Percentiles rank a stretch among this genome's conserved stretches.
Evolutionary conservation across 2,888 invertebrate genomes (phyloP).

Genomic region (Ormyrus nitidulus): DNA sequence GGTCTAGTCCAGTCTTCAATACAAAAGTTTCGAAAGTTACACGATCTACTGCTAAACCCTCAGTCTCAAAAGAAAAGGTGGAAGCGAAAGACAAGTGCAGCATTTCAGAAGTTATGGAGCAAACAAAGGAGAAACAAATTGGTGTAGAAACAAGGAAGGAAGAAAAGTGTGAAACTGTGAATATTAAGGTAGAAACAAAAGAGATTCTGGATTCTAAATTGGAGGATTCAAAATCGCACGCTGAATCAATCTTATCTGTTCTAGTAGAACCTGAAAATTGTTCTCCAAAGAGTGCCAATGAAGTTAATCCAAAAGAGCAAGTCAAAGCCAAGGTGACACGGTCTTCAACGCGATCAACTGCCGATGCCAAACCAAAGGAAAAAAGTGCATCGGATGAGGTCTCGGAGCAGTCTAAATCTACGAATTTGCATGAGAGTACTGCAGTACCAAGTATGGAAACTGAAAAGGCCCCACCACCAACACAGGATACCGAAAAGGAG

Average conservation of each 20-base stretch:
- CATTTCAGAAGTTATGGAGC: neutral
- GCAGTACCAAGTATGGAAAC: neutral
- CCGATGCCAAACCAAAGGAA: conserved; percentile 19
- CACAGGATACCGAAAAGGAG: neutral
- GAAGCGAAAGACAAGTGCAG: too few species aligned
- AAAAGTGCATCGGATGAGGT: neutral
- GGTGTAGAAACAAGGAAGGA: conserved; percentile 4
- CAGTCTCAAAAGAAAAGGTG: too few species aligned
- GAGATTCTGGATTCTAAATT: neutral
- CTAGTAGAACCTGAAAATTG: neutral
- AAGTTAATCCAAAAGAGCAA: conserved; percentile 13
- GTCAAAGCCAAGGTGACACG: conserved; percentile 33
- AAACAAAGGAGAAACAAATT: conserved; percentile 6
- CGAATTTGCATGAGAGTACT: neutral
- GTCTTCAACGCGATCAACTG: conserved; percentile 29
- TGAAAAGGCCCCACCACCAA: neutral
- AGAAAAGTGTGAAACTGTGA: neutral
- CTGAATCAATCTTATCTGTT: neutral
- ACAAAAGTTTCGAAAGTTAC: conserved; percentile 28
- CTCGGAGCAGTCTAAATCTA: conserved; percentile 8
- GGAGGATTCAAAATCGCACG: neutral
- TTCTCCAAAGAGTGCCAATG: neutral
- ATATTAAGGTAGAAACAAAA: neutral
- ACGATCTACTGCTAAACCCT: conserved; percentile 1
- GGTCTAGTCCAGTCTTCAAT: conserved; percentile 45